A percentile compares a stretch with the other conserved stretches of the same genome.
These are phyloP conservation scores for Aplidium turbinatum DNA, from an alignment of 23 tunicate species.

Conservation along the genomic window DNA sequence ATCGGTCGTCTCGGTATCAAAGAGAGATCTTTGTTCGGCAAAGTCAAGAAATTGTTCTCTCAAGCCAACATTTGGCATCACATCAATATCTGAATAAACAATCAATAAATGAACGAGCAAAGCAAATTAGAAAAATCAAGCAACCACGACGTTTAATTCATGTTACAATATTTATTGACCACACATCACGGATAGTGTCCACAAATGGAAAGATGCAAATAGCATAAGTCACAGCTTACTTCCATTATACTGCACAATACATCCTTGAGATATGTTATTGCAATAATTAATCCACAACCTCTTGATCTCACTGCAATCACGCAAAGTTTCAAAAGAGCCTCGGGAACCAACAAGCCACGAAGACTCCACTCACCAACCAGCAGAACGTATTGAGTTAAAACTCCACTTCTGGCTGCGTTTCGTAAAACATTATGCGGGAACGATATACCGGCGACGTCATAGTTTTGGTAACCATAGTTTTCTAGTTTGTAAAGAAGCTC, in stretches of 20 bases:
- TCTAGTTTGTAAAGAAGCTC: constrained; percentile 63
- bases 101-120: not conserved
- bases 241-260: too few relatives aligned
- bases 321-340: too few relatives aligned
- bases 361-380: constrained; percentile 82
- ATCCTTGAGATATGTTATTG: too few relatives aligned
- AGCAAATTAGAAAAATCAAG: too few relatives aligned
- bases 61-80: constrained; percentile 73
- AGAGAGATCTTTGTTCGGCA: constrained; percentile 49
- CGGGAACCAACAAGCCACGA: too few relatives aligned
- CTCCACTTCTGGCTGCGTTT: constrained; percentile 90
- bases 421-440: constrained; percentile 96
- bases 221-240: too few relatives aligned
- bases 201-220: too few relatives aligned
- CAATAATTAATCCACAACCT: too few relatives aligned
- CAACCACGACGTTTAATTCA: too few relatives aligned
- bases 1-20: constrained; percentile 27
- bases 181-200: too few relatives aligned
- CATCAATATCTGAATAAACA: constrained; percentile 78
- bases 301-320: too few relatives aligned
- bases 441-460: constrained; percentile 79
- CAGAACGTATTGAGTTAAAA: constrained; percentile 82
- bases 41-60: constrained; percentile 70
- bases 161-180: too few relatives aligned
- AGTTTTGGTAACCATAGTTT: constrained; percentile 84